Base-by-base conservation (phyloP, 2,888 invertebrate genomes). In the Sialis lutaria region DNA sequence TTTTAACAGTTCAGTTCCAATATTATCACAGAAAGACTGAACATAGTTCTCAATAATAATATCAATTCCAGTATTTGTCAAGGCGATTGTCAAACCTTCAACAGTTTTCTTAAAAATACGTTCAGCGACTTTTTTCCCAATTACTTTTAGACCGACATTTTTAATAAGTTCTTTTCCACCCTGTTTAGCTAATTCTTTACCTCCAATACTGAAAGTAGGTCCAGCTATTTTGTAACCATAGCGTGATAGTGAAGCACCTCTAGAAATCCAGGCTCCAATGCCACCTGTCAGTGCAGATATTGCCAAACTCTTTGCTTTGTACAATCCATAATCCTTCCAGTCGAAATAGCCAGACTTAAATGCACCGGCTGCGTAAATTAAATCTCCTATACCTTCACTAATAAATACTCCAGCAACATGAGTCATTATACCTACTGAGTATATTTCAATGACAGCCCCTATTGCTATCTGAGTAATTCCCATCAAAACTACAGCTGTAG, bases 341-440 rank as follows among this genome's bases (percentile, higher is more conserved):
- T 47, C 50, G 41, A 56, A 56, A 45, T 53, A 45, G 2, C 54
- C 54, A 7, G 51, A 50, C 6, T 9, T 32, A 6, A 49, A 40
- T 42, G 51, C 49, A 37, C 48, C 40, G 1, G 43, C 48, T 9
- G 55, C 55, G 45, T 49, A 57, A 7, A 55, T 47, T 6, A 58
- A 44, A 45, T 58, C 59, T 22, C 50, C 51, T 6, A 56, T 39
- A 37, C 57, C 59, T 51, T 57, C 55, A 9, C 40, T 37, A 9
- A 58, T 49, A 30, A 57, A 48, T 10, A 41, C 50, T 33, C 8
- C 46, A n/a, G 50, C 55, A 7, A 55, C 33, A 42, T 51, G 51
- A 22, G 53, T 52, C 39, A 48, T 51, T 2, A 48, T n/a, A 33
- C 55, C 56, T 6, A 48, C 40, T 6, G 51, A 49, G 10, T 30